phyloP scores from a whole-genome alignment of 2,888 invertebrate genomes.

The Diarsia mendica region DNA sequence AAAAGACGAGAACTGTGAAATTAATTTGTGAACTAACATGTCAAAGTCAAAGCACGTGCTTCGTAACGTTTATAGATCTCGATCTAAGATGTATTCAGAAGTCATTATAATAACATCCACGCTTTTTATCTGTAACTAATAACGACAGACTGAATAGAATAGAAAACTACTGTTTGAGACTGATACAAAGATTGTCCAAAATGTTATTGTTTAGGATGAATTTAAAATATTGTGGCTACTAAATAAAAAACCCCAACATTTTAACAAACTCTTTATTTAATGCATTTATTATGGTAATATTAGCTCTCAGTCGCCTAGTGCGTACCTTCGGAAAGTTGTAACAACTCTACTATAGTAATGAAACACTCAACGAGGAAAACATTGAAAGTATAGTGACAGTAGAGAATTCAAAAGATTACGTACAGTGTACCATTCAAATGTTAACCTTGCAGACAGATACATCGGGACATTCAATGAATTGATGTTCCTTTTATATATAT shows the following conservation, averaged over 20 bases:
- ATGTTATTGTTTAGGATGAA: neutral
- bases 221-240: neutral
- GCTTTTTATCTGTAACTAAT: neutral
- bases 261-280: slow-evolving; percentile 90
- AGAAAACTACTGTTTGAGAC: neutral
- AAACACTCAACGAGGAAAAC: slow-evolving; percentile 71
- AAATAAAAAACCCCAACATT: slow-evolving; percentile 76
- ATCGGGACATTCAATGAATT: slow-evolving; percentile 18
- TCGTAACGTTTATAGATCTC: neutral
- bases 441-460: slow-evolving; percentile 34
- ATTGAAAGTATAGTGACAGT: slow-evolving; percentile 67
- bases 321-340: slow-evolving; percentile 90
- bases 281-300: slow-evolving; percentile 90
- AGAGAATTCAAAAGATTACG: slow-evolving; percentile 70
- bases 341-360: slow-evolving; percentile 81
- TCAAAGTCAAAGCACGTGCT: neutral
- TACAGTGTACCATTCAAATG: slow-evolving; percentile 62
- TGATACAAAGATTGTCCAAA: slow-evolving; percentile 1
- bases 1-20: neutral
- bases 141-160: neutral
- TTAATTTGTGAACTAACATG: neutral
- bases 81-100: neutral
- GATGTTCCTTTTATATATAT: neutral
- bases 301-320: slow-evolving; percentile 91
- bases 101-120: neutral